Base-by-base conservation (phyloP, 2,113 vertebrate species). In the Castor canadensis region DNA sequence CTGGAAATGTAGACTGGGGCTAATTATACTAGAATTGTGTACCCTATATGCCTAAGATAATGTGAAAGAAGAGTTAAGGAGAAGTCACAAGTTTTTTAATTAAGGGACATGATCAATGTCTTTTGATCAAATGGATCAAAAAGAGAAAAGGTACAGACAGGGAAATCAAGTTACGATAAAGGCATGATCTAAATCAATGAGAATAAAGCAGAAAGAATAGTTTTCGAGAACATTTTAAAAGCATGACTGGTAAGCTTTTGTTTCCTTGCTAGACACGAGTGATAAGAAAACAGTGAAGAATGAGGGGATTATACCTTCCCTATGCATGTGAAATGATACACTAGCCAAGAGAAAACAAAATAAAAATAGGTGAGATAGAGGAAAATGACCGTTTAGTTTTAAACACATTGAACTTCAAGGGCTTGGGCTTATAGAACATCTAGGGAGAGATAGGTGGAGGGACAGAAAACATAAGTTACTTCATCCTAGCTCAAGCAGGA, bases 161-260 rank as follows among this genome's bases (percentile, higher is more conserved):
- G 69, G 35, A 97, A 96, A 73, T 79, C 32, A 93, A 93, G 47
- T 75, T 76, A 32, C 71, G 80, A 40, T 54, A 52, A 56, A 16
- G 56, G 8, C 80, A 17, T 83, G 35, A 71, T 47, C 40, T 64
- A 69, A 80, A 86, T 81, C 67, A 94, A 40, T 38, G 38, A 92
- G 58, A 69, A 26, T 58, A 5, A 17, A 85, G 45, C 85, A 71
- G 20, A 69, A 15, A 92, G 30, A 75, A 45, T 2, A 87, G 69
- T 45, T 35, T 82, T 73, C 82, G 84, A 60, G 47, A 45, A 40
- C 4, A 43, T 62, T 43, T 85, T 64, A 17, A 6, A 87, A 87
- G 49, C 26, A 24, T 20, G 49, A 67, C 8, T 80, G 43, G 28
- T n/a, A 92, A 85, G 24, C 11, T 40, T 35, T 73, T 43, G 8